Percentiles rank a stretch among this genome's conserved stretches.
These are phyloP conservation scores for Bucorvus abyssinicus DNA, from an alignment of 2,797 vertebrate genomes.

Conservation along the genomic window DNA sequence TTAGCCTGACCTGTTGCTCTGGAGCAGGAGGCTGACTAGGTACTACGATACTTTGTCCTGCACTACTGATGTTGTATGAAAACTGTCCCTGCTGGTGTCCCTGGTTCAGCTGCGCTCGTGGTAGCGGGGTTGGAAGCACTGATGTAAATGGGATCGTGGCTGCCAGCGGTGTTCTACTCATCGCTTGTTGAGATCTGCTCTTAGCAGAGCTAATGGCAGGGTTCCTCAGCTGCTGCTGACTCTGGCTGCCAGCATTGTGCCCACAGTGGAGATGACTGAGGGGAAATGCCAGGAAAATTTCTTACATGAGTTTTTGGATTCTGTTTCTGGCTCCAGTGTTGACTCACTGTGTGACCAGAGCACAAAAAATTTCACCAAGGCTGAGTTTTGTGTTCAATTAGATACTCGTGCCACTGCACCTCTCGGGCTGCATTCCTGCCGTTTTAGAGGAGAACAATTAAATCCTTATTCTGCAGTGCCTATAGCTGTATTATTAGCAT, in stretches of 20 bases:
- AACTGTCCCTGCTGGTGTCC: not conserved
- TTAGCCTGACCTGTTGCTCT: conserved; percentile 51
- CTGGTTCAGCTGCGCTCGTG: not conserved
- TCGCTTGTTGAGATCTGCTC: not conserved
- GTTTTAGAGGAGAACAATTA: not conserved
- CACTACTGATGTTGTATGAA: fast-evolving
- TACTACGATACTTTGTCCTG: not conserved
- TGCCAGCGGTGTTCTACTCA: not conserved
- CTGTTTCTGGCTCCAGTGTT: conserved; percentile 29
- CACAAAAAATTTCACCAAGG: not conserved
- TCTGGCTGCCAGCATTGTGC: not conserved
- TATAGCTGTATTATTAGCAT: not conserved
- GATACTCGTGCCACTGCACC: not conserved
- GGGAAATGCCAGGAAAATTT: conserved; percentile 56
- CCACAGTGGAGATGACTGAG: conserved; percentile 10
- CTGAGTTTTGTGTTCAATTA: not conserved
- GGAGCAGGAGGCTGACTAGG: conserved; percentile 7
- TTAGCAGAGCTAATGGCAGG: not conserved
- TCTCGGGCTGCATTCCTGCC: not conserved
- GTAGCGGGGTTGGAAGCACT: fast-evolving
- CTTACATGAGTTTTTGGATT: conserved; percentile 50
- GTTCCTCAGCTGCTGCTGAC: conserved; percentile 50
- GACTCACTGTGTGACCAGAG: conserved; percentile 21
- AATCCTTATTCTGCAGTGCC: not conserved
- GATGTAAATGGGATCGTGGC: not conserved